These are phyloP conservation scores for Calameuta idolon DNA, from an alignment of 2,888 invertebrate species.

Conservation along the genomic window DNA sequence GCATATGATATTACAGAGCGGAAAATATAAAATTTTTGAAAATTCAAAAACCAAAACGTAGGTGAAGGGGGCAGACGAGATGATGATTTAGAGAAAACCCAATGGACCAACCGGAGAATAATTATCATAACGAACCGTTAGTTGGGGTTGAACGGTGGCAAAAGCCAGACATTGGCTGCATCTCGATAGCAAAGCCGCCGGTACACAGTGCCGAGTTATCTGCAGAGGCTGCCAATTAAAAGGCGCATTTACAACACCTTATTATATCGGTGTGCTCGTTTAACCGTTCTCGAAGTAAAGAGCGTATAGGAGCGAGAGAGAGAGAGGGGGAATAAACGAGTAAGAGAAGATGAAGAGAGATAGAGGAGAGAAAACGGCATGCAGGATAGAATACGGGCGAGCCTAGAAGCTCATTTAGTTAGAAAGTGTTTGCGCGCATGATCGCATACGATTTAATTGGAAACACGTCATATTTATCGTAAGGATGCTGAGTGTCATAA, in stretches of 20 bases:
- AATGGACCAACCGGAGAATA: constrained; percentile 12
- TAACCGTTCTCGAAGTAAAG: constrained; percentile 18
- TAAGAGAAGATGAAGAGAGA: constrained; percentile 19
- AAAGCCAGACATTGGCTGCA: constrained; percentile 8
- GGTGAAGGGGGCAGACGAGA: constrained; percentile 6
- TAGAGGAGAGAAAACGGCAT: constrained; percentile 1
- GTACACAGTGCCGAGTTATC: constrained; percentile 29
- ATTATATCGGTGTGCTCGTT: constrained; percentile 44
- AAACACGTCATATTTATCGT: constrained; percentile 49
- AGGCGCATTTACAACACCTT: constrained; percentile 50
- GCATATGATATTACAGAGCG: too few species aligned
- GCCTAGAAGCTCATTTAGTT: constrained; percentile 46
- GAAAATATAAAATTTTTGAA: neutral
- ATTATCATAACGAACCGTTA: constrained; percentile 35
- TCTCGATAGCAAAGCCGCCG: constrained; percentile 22
- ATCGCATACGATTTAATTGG: constrained; percentile 47
- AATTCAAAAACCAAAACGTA: neutral
- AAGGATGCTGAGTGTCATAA: neutral
- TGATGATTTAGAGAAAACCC: neutral
- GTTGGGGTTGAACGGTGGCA: constrained; percentile 15
- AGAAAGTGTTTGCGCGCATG: constrained; percentile 40
- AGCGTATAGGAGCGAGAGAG: constrained; percentile 3
- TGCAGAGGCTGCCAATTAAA: constrained; percentile 47
- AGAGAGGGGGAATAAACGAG: constrained; percentile 4
- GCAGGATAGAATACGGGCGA: constrained; percentile 13